phyloP scores from a whole-genome alignment of 2,888 invertebrate genomes.

The Cephus pygmeus region DNA sequence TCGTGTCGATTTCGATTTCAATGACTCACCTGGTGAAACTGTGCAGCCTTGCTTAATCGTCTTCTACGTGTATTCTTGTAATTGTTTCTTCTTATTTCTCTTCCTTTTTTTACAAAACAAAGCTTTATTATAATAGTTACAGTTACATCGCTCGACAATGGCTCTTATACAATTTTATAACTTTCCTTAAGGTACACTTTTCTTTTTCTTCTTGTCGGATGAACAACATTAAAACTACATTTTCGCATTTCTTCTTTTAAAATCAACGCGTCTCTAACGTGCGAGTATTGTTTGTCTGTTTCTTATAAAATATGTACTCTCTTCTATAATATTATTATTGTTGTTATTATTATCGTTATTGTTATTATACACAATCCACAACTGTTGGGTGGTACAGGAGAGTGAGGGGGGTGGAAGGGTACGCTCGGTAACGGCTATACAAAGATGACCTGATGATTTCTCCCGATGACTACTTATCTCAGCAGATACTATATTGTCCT shows the following conservation, averaged over 20 bases:
- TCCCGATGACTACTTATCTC: background rate
- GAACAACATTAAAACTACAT: slow-evolving; percentile 40
- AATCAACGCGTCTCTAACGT: background rate
- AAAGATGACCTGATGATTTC: background rate
- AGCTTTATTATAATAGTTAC: slow-evolving; percentile 42
- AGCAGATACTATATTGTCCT: slow-evolving; percentile 38
- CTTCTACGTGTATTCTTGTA: background rate
- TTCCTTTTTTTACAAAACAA: slow-evolving; percentile 39
- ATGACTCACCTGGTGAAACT: background rate
- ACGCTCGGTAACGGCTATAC: slow-evolving; percentile 24
- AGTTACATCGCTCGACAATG: slow-evolving; percentile 38
- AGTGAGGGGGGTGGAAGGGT: background rate
- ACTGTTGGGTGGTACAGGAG: background rate
- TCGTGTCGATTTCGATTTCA: background rate
- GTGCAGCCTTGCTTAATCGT: background rate
- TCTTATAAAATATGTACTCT: slow-evolving; percentile 38
- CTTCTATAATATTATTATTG: slow-evolving; percentile 7
- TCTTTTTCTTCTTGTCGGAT: slow-evolving; percentile 24
- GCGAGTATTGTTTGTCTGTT: slow-evolving; percentile 5
- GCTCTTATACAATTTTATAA: slow-evolving; percentile 21
- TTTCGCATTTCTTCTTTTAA: background rate
- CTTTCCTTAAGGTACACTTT: slow-evolving; percentile 43
- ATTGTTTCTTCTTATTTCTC: slow-evolving; percentile 18
- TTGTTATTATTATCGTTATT: background rate
- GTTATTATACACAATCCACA: background rate